Evolutionary conservation across 2,797 vertebrate genomes (phyloP).

Genomic region (Sciaenops ocellatus): DNA sequence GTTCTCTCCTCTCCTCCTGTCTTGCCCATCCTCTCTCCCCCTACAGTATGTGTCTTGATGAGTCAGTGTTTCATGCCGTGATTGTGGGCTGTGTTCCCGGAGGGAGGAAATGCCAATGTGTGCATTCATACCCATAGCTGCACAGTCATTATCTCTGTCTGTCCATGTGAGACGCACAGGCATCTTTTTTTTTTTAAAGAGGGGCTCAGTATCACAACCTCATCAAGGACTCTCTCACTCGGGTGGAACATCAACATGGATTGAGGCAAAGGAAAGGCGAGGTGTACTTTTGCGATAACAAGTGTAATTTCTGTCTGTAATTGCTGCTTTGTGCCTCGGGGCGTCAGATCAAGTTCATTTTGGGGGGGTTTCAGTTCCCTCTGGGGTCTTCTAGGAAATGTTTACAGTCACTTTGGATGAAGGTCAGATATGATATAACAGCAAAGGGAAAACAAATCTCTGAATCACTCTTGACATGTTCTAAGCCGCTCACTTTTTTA

Average conservation of each 20-base stretch:
- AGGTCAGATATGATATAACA: slow-evolving; percentile 28
- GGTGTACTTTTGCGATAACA: slow-evolving; percentile 31
- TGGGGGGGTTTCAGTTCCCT: slow-evolving; percentile 27
- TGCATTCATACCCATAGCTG: slow-evolving; percentile 57
- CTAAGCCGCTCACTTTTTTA: not conserved
- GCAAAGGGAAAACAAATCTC: not conserved
- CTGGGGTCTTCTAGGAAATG: slow-evolving; percentile 17
- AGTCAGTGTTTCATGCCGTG: slow-evolving; percentile 58
- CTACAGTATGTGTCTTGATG: slow-evolving; percentile 44
- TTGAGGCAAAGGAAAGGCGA: slow-evolving; percentile 17
- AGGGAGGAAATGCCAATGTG: slow-evolving; percentile 76
- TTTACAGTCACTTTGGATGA: slow-evolving; percentile 34
- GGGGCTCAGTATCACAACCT: slow-evolving; percentile 21
- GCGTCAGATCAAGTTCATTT: slow-evolving; percentile 19
- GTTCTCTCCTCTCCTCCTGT: not conserved
- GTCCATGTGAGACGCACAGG: slow-evolving; percentile 40
- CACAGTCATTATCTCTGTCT: slow-evolving; percentile 63
- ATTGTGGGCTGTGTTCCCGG: slow-evolving; percentile 42
- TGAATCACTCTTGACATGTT: slow-evolving; percentile 5
- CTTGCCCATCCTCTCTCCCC: not conserved
- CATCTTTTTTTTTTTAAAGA: slow-evolving; percentile 47
- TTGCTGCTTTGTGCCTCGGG: slow-evolving; percentile 32
- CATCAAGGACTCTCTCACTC: slow-evolving; percentile 39
- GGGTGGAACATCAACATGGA: slow-evolving; percentile 34
- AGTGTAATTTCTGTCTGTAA: slow-evolving; percentile 22